phyloP scores from a whole-genome alignment of 2,113 vertebrate species.

The Speoplatyrhinus poulsoni region DNA sequence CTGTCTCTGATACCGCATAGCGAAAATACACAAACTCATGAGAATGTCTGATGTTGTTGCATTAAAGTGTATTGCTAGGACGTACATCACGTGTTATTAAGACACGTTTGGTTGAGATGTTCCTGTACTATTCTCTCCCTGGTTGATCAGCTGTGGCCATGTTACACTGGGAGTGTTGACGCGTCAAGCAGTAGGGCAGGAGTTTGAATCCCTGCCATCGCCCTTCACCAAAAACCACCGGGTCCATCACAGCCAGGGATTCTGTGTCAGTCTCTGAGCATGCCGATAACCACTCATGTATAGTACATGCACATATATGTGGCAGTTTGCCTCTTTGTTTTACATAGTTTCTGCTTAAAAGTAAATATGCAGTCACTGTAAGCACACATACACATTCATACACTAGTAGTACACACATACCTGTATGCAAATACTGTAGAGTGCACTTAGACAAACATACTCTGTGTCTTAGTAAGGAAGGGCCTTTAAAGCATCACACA shows the following conservation, averaged over 20 bases:
- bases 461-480: conserved; percentile 18
- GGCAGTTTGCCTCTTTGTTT: no score
- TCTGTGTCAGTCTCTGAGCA: conserved; percentile 58
- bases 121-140: conserved; percentile 2
- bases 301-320: no score
- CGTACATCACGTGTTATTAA: neutral
- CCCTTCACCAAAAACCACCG: conserved; percentile 64
- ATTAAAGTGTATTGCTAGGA: neutral
- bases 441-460: conserved; percentile 9
- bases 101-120: neutral
- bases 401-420: neutral
- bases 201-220: conserved; percentile 54
- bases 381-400: neutral
- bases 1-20: no score
- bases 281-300: conserved; percentile 13
- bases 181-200: conserved; percentile 41
- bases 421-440: neutral
- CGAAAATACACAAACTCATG: neutral
- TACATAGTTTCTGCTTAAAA: neutral
- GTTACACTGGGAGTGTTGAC: conserved; percentile 68
- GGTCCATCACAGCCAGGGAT: conserved; percentile 58
- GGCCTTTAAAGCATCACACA: conserved; percentile 20
- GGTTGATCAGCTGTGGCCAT: conserved; percentile 65
- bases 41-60: neutral
- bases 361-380: conserved; percentile 1